Conservation (phyloP, 2,888 invertebrate genomes). For the Andricus quercusramuli region DNA sequence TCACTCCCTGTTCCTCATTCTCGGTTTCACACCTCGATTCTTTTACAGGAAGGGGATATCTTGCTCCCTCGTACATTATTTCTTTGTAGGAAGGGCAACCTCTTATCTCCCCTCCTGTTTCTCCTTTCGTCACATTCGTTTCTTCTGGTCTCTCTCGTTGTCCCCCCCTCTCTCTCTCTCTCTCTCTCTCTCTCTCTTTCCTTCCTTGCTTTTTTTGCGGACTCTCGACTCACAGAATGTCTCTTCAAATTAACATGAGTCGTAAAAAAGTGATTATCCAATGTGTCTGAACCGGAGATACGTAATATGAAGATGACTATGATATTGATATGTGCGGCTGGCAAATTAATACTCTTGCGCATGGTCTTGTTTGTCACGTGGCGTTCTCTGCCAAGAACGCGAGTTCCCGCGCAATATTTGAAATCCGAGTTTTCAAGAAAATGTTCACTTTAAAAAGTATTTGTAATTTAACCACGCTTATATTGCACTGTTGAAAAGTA, state of each 20-base stretch:
- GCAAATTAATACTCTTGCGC: conserved; percentile 13
- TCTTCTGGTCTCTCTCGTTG: background rate
- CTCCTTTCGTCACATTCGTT: conserved; percentile 3
- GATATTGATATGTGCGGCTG: conserved; percentile 6
- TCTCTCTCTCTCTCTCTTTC: background rate
- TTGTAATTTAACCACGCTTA: no score
- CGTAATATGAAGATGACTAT: background rate
- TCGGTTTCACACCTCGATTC: background rate
- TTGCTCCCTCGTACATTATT: conserved; percentile 41
- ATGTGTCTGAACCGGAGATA: background rate
- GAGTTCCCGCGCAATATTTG: conserved; percentile 44
- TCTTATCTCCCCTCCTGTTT: background rate
- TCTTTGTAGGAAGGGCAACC: background rate
- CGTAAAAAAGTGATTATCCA: conserved; percentile 26
- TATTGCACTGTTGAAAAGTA: no score
- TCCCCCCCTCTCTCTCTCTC: no score
- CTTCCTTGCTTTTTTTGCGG: background rate
- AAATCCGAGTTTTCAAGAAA: background rate
- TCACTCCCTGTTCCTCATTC: background rate
- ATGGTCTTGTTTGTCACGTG: conserved; percentile 43
- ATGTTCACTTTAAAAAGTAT: no score
- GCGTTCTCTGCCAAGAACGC: background rate
- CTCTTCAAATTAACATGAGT: background rate
- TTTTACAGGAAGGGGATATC: conserved; percentile 27
- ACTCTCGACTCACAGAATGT: background rate